Evolutionary conservation across 2,888 invertebrate species (phyloP).

Genomic region (Drosophila limbata): DNA sequence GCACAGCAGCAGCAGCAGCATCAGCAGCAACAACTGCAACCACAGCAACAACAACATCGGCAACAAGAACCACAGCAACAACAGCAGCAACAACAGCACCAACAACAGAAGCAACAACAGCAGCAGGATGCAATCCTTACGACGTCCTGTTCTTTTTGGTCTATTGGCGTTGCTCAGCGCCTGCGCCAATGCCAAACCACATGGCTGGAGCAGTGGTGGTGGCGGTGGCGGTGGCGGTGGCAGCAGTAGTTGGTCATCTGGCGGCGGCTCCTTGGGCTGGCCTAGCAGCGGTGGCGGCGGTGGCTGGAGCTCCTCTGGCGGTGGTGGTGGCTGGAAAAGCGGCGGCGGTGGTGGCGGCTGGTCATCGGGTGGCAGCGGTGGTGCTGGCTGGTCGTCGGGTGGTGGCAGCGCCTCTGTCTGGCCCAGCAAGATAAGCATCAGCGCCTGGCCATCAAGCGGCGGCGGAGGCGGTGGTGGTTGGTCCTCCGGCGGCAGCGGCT

Average conservation of each 20-base stretch:
- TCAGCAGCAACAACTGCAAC: slow-evolving; percentile 24
- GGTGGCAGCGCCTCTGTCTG: slow-evolving; percentile 52
- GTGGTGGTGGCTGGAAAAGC: slow-evolving; percentile 39
- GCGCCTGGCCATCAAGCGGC: slow-evolving; percentile 50
- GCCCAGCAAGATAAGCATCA: slow-evolving; percentile 40
- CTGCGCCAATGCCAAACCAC: slow-evolving; percentile 60
- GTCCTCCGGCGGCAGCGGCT: slow-evolving; percentile 42
- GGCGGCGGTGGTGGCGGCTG: slow-evolving; percentile 62
- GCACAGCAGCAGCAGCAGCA: slow-evolving; percentile 61
- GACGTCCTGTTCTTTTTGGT: slow-evolving; percentile 46
- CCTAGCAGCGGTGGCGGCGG: slow-evolving; percentile 50
- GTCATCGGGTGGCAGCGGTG: slow-evolving; percentile 46
- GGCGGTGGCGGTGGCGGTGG: slow-evolving; percentile 46
- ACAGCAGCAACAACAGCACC: slow-evolving; percentile 23
- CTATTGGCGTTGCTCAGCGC: slow-evolving; percentile 52
- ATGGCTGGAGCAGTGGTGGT: slow-evolving; percentile 64
- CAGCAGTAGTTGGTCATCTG: slow-evolving; percentile 61
- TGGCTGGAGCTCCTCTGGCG: slow-evolving; percentile 60
- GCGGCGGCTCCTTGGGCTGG: slow-evolving; percentile 54
- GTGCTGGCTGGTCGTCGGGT: slow-evolving; percentile 54
- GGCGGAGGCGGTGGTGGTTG: slow-evolving; percentile 55
- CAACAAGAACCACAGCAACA: slow-evolving; percentile 16
- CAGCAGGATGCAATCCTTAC: slow-evolving; percentile 63
- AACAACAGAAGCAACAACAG: slow-evolving; percentile 20
- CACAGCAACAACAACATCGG: slow-evolving; percentile 21